A percentile compares a stretch with the other conserved stretches of the same genome.
Evolutionary conservation across 2,113 vertebrate genomes (phyloP).

Genomic region (Picathartes gymnocephalus): DNA sequence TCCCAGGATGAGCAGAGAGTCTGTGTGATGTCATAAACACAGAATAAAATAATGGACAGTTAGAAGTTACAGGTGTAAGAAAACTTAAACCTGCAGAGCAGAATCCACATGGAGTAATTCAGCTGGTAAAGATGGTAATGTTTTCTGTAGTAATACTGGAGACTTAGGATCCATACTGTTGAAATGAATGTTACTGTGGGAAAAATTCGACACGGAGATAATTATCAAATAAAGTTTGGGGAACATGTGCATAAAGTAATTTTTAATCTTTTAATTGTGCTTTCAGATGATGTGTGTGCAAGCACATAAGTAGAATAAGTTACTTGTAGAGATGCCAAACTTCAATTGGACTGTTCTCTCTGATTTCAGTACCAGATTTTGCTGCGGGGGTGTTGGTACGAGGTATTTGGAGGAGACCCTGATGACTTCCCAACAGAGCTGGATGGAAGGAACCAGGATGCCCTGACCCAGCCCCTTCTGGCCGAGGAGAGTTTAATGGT

Average conservation of each 20-base stretch:
- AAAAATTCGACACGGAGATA: accelerated
- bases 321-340: neutral
- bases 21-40: neutral
- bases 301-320: neutral
- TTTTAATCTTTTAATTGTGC: neutral
- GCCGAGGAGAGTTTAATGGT: conserved; percentile 88
- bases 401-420: conserved; percentile 87
- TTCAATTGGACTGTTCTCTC: neutral
- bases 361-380: conserved; percentile 88
- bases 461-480: conserved; percentile 84
- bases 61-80: neutral
- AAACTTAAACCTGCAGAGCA: neutral
- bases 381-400: conserved; percentile 90
- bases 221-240: neutral
- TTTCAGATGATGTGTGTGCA: neutral
- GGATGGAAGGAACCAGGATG: conserved; percentile 75
- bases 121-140: neutral
- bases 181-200: neutral
- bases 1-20: neutral
- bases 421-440: conserved; percentile 86
- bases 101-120: neutral
- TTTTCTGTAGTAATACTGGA: neutral
- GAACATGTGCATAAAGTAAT: neutral
- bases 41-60: neutral
- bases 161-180: neutral